Conservation (phyloP, 2,888 invertebrate genomes). For the Eulithis prunata region DNA sequence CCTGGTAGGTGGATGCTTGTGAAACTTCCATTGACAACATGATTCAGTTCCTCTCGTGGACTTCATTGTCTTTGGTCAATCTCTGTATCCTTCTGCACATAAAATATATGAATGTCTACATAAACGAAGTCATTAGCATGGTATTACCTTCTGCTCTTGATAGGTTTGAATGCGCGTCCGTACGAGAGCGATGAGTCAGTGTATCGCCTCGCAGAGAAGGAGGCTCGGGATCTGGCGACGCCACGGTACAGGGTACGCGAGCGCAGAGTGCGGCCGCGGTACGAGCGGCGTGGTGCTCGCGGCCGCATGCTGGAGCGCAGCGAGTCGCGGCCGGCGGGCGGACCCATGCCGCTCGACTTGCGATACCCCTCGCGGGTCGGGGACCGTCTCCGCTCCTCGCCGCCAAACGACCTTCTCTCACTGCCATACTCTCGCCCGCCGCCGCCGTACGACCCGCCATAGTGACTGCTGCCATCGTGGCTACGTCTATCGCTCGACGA, state of each 20-base stretch:
- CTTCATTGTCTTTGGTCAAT: conserved; percentile 13
- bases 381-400: conserved; percentile 83
- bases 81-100: conserved; percentile 17
- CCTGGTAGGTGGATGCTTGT: conserved; percentile 1
- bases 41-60: conserved; percentile 11
- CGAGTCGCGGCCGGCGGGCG: conserved; percentile 80
- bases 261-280: conserved; percentile 82
- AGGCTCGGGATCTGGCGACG: conserved; percentile 81
- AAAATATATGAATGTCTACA: conserved; percentile 32
- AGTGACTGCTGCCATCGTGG: conserved; percentile 83
- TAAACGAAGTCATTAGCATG: conserved; percentile 55
- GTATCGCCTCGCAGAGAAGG: conserved; percentile 71
- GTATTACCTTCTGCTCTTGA: conserved; percentile 82
- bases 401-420: conserved; percentile 79
- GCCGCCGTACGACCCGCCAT: conserved; percentile 81
- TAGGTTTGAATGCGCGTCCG: conserved; percentile 74
- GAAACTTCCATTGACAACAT: conserved; percentile 15
- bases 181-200: conserved; percentile 72
- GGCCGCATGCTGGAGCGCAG: conserved; percentile 73
- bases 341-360: conserved; percentile 78
- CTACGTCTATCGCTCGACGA: conserved; percentile 83
- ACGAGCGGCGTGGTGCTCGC: conserved; percentile 82
- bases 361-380: conserved; percentile 79
- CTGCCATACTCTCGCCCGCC: conserved; percentile 83
- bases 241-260: conserved; percentile 83